Percentiles rank a stretch among this genome's conserved stretches.
Conservation (phyloP, 2,888 invertebrate species). For the Apomyelois bistriatella region DNA sequence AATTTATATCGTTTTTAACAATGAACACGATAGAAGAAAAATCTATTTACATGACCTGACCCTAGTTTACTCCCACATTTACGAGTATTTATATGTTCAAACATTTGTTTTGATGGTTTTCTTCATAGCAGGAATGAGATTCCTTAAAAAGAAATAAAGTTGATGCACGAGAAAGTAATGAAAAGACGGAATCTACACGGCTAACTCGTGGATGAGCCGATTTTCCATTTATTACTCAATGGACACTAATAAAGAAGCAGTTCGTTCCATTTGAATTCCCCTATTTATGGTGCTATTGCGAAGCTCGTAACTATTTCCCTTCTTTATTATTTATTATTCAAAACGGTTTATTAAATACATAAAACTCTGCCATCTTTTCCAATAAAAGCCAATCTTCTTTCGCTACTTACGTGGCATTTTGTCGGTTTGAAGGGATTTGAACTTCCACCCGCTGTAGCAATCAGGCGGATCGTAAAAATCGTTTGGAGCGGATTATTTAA, state of each 20-base stretch:
- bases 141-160: too few species aligned
- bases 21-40: too few species aligned
- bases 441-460: not conserved
- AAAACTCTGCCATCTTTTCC: constrained; percentile 19
- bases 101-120: too few species aligned
- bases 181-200: too few species aligned
- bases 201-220: too few species aligned
- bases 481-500: not conserved
- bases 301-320: not conserved
- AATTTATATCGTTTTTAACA: too few species aligned
- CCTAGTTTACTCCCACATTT: too few species aligned
- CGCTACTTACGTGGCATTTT: constrained; percentile 5
- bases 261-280: constrained; percentile 2
- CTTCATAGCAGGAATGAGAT: too few species aligned
- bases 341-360: constrained; percentile 21
- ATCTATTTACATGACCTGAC: too few species aligned
- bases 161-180: too few species aligned
- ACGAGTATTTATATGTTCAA: too few species aligned
- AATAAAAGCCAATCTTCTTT: constrained; percentile 16
- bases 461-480: not conserved
- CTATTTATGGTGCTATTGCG: not conserved
- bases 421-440: constrained; percentile 14
- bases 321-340: constrained; percentile 18
- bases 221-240: not conserved
- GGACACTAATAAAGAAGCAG: not conserved